phyloP scores from a whole-genome alignment of 2,113 vertebrate genomes.

The Trinectes maculatus region DNA sequence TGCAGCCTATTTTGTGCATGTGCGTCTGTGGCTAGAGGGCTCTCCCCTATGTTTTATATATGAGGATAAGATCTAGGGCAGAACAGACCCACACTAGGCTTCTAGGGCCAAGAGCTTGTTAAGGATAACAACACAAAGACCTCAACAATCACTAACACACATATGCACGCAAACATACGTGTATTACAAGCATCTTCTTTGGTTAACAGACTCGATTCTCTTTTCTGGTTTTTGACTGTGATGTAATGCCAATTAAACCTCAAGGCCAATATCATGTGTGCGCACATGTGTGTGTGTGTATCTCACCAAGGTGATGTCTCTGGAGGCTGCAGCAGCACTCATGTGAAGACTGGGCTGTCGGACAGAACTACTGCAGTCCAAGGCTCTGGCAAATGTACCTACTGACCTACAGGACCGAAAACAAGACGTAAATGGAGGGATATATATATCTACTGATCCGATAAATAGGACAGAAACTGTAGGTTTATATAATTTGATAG shows the following conservation, averaged over 20 bases:
- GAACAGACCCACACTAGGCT: conserved; percentile 46
- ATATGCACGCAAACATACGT: not conserved
- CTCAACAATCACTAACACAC: conserved; percentile 25
- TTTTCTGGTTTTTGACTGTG: not conserved
- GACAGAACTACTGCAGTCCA: conserved; percentile 87
- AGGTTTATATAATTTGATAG: not conserved
- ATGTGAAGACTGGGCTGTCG: conserved; percentile 87
- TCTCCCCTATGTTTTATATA: conserved; percentile 74
- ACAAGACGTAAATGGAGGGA: not conserved
- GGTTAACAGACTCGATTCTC: conserved; percentile 13
- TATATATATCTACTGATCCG: too few relatives aligned
- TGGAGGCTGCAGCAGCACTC: conserved; percentile 86
- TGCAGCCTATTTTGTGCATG: conserved; percentile 8
- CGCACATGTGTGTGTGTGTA: conserved; percentile 3
- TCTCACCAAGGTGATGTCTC: conserved; percentile 85
- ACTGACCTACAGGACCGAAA: conserved; percentile 75
- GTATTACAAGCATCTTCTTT: conserved; percentile 3
- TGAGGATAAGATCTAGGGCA: conserved; percentile 70
- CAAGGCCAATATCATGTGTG: conserved; percentile 9
- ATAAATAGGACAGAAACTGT: not conserved
- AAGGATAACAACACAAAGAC: conserved; percentile 43
- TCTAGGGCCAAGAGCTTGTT: conserved; percentile 54
- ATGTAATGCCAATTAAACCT: conserved; percentile 21
- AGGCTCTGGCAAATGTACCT: conserved; percentile 84
- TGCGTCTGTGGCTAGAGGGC: conserved; percentile 36